Evolutionary conservation across 2,797 vertebrate genomes (phyloP).

Genomic region (Coranthus polyacanthus): DNA sequence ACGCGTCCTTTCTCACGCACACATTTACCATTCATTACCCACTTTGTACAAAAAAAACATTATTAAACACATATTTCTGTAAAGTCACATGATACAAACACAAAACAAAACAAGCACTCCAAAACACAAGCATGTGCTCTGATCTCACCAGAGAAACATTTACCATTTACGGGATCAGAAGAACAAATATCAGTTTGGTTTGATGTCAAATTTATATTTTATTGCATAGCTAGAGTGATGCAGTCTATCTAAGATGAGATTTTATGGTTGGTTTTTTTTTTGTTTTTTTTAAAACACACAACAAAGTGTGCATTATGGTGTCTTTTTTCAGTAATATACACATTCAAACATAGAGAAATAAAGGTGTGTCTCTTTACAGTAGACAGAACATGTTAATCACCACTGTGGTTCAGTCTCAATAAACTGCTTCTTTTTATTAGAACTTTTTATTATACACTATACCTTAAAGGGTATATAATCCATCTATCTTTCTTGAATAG

Average conservation of each 20-base stretch:
- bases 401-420: constrained; percentile 68
- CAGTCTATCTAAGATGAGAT: not conserved
- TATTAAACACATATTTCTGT: constrained; percentile 31
- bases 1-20: constrained; percentile 26
- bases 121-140: constrained; percentile 24
- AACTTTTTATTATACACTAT: not conserved
- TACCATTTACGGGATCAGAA: no score
- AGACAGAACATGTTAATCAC: constrained; percentile 62
- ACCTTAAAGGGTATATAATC: not conserved
- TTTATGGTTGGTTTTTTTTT: not conserved
- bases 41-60: constrained; percentile 11
- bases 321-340: constrained; percentile 14
- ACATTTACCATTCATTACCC: constrained; percentile 2
- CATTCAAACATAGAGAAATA: constrained; percentile 19
- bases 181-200: no score
- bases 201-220: constrained; percentile 1
- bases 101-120: constrained; percentile 1
- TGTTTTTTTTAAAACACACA: constrained; percentile 1
- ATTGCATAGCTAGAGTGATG: constrained; percentile 11
- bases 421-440: constrained; percentile 8
- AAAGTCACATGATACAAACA: constrained; percentile 13
- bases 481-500: no score
- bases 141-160: not conserved
- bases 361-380: constrained; percentile 6
- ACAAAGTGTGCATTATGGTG: not conserved